Conservation (phyloP, 2,113 vertebrate genomes). For the Scatophagus argus region DNA sequence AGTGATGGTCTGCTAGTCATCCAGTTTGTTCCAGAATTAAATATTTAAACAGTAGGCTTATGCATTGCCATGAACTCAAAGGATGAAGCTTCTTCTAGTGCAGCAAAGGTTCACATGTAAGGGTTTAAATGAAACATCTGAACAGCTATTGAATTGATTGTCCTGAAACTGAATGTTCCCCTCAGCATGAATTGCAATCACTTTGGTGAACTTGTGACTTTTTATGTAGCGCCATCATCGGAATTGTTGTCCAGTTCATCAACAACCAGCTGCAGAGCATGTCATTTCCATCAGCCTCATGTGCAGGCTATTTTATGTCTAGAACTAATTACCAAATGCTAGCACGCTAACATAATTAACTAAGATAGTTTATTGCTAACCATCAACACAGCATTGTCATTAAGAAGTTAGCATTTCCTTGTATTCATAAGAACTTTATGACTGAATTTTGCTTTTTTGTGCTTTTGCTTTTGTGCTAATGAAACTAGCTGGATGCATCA, state of each 20-base stretch:
- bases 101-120: neutral
- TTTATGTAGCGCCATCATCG: neutral
- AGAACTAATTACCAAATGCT: neutral
- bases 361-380: too few species aligned
- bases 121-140: neutral
- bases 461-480: neutral
- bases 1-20: neutral
- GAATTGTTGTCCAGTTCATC: neutral
- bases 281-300: too few species aligned
- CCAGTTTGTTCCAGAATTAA: too few species aligned
- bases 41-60: too few species aligned
- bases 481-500: neutral
- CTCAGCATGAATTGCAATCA: neutral
- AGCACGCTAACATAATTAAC: neutral
- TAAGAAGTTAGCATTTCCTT: too few species aligned
- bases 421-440: neutral
- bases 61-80: too few species aligned
- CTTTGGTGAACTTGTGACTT: neutral
- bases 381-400: too few species aligned
- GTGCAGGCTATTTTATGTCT: neutral
- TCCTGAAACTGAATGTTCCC: neutral
- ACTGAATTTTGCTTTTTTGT: neutral
- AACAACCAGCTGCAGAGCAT: too few species aligned
- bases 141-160: neutral
- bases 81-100: neutral